Base-by-base conservation (phyloP, 2,888 invertebrate species). In the Aspidiotus destructor region DNA sequence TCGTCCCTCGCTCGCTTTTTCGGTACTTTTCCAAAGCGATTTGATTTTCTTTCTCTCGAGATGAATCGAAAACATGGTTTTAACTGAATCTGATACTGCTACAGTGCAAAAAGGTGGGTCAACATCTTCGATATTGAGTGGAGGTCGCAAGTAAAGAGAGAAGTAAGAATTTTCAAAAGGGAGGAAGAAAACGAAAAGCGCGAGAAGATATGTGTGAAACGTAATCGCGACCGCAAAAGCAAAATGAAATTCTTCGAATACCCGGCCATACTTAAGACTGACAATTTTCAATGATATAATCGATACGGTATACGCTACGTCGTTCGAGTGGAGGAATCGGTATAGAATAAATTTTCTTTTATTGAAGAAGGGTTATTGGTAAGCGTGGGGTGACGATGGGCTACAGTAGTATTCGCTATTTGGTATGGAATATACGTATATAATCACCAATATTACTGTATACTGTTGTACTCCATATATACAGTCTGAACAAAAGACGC, bases 341-440 rank as follows among this genome's bases (percentile, higher is more conserved):
- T 60, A 48, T 60, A 67, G 67, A 67, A 67, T 67, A 67, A 67
- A 67, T 67, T 67, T 67, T 67, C 67, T 67, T 67, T 67, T 67
- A 58, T 58, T 67, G 65, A 67, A 58, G 67, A 67, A 67, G 67
- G 67, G 67, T 67, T 67, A 48, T 58, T 48, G 57, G 48, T 41
- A 60, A 42, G 28, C 44, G 57, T 55, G 40, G 65, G 65, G 67
- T 42, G 55, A 55, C 15, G 65, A 65, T 67, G 60, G 67, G 67
- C 67, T 67, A 67, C 67, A 60, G 67, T 67, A 67, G 67, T 61
- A n/a, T 60, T 44, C 8, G 17, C 10, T 55, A 13, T 48, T 54
- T 58, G 58, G 67, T 58, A 67, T 67, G 55, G 54, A 55, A 55
- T 55, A 44, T 60, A 58, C 28, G 40, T 58, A 58, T 28, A 58